Base-by-base conservation (phyloP, 1,140 invertebrate species). In the Chlorops oryzae region DNA sequence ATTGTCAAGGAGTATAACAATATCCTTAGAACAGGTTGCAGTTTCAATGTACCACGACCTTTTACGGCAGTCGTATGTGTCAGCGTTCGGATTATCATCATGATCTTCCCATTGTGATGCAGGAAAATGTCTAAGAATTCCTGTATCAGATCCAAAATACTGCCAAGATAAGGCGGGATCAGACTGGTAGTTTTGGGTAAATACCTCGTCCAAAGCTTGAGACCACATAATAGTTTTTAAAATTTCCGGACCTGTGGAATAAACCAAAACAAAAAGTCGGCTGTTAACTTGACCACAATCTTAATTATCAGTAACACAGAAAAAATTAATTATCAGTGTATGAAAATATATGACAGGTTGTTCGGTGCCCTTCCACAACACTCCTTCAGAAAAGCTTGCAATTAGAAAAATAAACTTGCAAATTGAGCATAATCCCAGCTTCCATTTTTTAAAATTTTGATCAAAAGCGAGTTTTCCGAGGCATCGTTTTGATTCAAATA, bases 41-140 rank as follows among this genome's bases (percentile, higher is more conserved):
- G 96, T 95, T 74, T 96, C 88, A 52, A 98, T 95, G 70, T 96
- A 99, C 92, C 92, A 96, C 20, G 87, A 87, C 39, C 87, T 77
- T 15, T 87, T 84, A 9, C 92, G 80, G 59, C 89, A 92, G 63
- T 95, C 92, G 63, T 91, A 96, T 2, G 82, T 73, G 66, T 88
- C 86, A 7, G 78, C 75, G 28, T 77, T 57, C 10, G 77, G 76
- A 1, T 63, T 61, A 2, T 27, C 71, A 52, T 43, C 72, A 56
- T 34, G 65, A 62, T 84, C 83, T 78, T 32, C 76, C 78, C 76
- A 70, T 25, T 70, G 67, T 5, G 57, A 46, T 5, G 83, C 85
- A 37, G 95, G 96, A 77, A 87, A 97, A 52, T 90, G 85, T 12
- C 95, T 75, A 53, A 98, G 77, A 58, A 96, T 87, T n/a, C 96